A percentile compares a stretch with the other conserved stretches of the same genome.
phyloP scores from a whole-genome alignment of 1,140 invertebrate species.

The Philopotamus ludificatus region DNA sequence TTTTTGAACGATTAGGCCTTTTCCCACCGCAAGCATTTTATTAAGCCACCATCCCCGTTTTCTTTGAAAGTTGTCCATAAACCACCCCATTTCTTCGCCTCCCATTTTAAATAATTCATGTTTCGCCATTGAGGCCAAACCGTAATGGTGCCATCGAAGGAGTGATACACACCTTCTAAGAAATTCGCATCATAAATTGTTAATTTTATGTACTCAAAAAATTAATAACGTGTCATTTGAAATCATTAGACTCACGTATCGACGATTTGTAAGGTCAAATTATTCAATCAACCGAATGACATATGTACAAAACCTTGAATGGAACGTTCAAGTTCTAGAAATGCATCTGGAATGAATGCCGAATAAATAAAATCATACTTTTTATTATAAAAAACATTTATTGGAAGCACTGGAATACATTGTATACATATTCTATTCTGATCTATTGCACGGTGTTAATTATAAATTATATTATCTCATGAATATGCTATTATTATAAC shows the following conservation, averaged over 20 bases:
- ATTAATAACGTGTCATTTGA: too few species aligned
- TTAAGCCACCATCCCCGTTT: too few species aligned
- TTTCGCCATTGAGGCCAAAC: neutral
- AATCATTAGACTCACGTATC: too few species aligned
- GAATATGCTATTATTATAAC: neutral
- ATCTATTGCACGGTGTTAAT: neutral
- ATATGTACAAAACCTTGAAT: too few species aligned
- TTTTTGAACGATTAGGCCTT: neutral
- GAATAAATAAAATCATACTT: neutral
- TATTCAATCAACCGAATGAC: too few species aligned
- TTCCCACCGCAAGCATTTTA: too few species aligned
- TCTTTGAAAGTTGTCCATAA: too few species aligned
- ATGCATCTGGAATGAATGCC: neutral
- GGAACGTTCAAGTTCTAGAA: too few species aligned
- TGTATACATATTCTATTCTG: slow-evolving; percentile 12
- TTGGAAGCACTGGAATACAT: slow-evolving; percentile 39
- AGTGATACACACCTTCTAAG: neutral
- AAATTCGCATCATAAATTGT: neutral
- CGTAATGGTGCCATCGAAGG: slow-evolving; percentile 14
- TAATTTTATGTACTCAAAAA: too few species aligned
- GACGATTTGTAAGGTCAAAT: too few species aligned
- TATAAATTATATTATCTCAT: neutral
- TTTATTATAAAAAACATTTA: slow-evolving; percentile 30
- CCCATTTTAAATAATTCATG: slow-evolving; percentile 26
- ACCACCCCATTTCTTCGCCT: slow-evolving; percentile 2